Base-by-base conservation (phyloP, 2,888 invertebrate species). In the Cordilura impudica region DNA sequence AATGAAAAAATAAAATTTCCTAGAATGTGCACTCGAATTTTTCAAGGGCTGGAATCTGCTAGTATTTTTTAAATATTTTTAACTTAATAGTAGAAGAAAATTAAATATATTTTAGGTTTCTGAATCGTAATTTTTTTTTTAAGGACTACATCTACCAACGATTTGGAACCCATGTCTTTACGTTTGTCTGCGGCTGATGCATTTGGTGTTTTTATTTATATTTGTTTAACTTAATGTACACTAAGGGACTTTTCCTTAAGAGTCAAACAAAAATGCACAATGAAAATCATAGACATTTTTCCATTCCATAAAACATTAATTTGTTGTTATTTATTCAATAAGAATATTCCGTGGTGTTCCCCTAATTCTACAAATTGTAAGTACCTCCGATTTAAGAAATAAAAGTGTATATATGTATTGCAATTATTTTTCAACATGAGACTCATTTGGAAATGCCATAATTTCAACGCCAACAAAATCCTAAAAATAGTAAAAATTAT, bases 371-470 rank as follows among this genome's bases (percentile, higher is more conserved):
- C 39, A 14, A 49, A 19, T 29, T 12, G 18, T 45, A 35, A 29
- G 26, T 29, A 45, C 29, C 23, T 66, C 49, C 31, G 47, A n/a
- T 53, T 12, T n/a, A 26, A 21, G 31, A n/a, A n/a, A n/a, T 29
- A 31, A 31, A 12, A 29, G 60, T 14, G 14, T 60, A 43, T 18
- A 23, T 14, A 71, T 54, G 23, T 21, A 43, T 47, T 56, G 29
- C 56, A 35, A 12, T 43, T 72, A 10, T 21, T 29, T 49, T 31
- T 31, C 39, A 58, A 72, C 45, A 74, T 74, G 69, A 70, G 60
- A 53, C 69, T 39, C 60, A 78, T 75, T 79, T 67, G 67, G 47
- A 78, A 70, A 79, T 79, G 63, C 79, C 63, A 75, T 75, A 79
- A 79, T 79, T 75, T 79, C 71, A 79, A 51, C 60, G 49, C 56